Conservation (phyloP, 1,140 invertebrate species). For the Drosophila nikananu region DNA sequence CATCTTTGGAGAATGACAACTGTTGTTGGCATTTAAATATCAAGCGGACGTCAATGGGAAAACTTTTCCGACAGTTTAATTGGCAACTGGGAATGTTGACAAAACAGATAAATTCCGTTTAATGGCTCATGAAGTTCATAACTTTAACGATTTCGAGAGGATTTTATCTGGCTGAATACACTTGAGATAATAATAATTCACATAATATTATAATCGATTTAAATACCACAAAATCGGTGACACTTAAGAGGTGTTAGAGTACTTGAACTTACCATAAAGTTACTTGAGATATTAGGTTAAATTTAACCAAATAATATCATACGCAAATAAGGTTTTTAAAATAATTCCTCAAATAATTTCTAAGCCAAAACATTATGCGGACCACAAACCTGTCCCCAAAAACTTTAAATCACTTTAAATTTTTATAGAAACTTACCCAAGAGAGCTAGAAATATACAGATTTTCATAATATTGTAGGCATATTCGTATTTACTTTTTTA, state of each 20-base stretch:
- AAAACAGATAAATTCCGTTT: slow-evolving; percentile 8
- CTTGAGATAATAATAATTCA: neutral
- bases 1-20: neutral
- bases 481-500: too few relatives aligned
- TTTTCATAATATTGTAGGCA: too few relatives aligned
- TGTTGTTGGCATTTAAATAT: slow-evolving; percentile 9
- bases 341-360: too few relatives aligned
- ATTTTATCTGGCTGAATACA: neutral
- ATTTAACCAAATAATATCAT: too few relatives aligned
- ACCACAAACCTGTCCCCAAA: too few relatives aligned
- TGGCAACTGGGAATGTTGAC: slow-evolving; percentile 5
- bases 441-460: too few relatives aligned
- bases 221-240: neutral
- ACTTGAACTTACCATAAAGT: neutral
- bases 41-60: slow-evolving; percentile 6
- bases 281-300: neutral
- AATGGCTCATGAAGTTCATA: slow-evolving; percentile 2
- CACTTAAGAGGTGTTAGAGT: neutral
- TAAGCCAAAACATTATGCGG: too few relatives aligned
- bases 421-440: too few relatives aligned
- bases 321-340: too few relatives aligned
- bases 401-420: too few relatives aligned
- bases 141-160: slow-evolving; percentile 2
- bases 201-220: neutral
- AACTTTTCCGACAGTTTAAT: slow-evolving; percentile 16